phyloP scores from a whole-genome alignment of 2,113 vertebrate genomes.

The Onychorhynchus coronatus region DNA sequence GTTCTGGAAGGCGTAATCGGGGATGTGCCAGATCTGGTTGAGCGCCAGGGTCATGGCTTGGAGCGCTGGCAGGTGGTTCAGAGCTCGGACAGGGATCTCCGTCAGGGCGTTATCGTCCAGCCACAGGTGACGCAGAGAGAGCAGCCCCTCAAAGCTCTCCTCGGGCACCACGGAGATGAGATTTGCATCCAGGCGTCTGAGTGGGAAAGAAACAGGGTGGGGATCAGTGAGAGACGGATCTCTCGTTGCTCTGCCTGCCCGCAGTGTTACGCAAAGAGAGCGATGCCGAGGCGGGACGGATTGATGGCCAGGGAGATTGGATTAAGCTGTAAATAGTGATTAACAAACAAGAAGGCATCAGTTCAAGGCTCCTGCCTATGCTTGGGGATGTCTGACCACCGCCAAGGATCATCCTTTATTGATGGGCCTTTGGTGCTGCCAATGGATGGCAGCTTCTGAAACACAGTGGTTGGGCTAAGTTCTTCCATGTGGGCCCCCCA shows the following conservation, averaged over 20 bases:
- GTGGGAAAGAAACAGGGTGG: slow-evolving; percentile 33
- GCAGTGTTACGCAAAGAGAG: neutral
- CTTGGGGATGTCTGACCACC: neutral
- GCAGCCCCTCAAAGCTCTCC: slow-evolving; percentile 85
- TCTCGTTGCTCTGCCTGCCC: neutral
- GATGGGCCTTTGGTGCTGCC: neutral
- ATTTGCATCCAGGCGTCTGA: slow-evolving; percentile 93
- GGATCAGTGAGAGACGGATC: neutral
- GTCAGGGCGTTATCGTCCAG: slow-evolving; percentile 90
- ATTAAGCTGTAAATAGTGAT: neutral
- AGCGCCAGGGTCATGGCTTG: slow-evolving; percentile 97
- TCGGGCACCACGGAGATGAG: slow-evolving; percentile 88
- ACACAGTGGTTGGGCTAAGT: neutral
- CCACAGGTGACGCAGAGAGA: slow-evolving; percentile 91
- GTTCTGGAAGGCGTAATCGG: slow-evolving; percentile 90
- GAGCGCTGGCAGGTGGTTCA: slow-evolving; percentile 83
- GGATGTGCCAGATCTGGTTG: slow-evolving; percentile 89
- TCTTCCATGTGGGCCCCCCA: fast-evolving
- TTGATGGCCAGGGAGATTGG: neutral
- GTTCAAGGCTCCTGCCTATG: neutral
- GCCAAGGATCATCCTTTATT: neutral
- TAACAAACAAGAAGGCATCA: neutral
- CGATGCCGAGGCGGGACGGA: neutral
- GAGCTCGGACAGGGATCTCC: slow-evolving; percentile 87
- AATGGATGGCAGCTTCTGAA: neutral